Percentiles rank a stretch among this genome's conserved stretches.
phyloP scores from a whole-genome alignment of 2,797 vertebrate species.

The Euthynnus affinis region DNA sequence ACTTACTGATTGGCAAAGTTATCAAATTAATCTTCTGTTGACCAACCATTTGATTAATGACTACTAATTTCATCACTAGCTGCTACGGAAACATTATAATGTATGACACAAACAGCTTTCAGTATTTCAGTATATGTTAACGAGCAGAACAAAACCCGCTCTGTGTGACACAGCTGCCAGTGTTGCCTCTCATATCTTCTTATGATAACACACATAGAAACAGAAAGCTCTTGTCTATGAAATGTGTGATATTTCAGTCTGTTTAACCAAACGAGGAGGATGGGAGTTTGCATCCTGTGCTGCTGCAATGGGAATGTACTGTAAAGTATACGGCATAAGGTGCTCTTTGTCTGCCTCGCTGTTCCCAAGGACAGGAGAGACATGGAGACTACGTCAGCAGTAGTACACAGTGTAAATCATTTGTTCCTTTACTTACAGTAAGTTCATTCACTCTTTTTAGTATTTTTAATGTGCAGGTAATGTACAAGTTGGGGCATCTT shows the following conservation, averaged over 20 bases:
- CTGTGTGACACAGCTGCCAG: constrained; percentile 64
- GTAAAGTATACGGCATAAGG: constrained; percentile 43
- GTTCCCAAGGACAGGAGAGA: constrained; percentile 41
- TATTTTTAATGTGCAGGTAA: constrained; percentile 2
- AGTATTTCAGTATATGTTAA: constrained; percentile 2
- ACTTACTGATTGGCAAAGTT: background rate
- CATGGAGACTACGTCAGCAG: background rate
- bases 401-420: constrained; percentile 12
- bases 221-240: constrained; percentile 68
- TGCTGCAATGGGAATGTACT: constrained; percentile 44
- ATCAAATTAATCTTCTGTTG: background rate
- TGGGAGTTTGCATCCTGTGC: constrained; percentile 71
- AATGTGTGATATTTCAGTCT: constrained; percentile 70
- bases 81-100: background rate
- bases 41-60: background rate
- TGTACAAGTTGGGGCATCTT: background rate
- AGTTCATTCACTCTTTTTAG: constrained; percentile 12
- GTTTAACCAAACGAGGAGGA: constrained; percentile 61
- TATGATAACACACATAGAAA: constrained; percentile 69
- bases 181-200: constrained; percentile 65
- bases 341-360: constrained; percentile 56
- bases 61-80: background rate
- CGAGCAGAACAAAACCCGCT: constrained; percentile 60
- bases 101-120: background rate
- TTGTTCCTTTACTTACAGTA: background rate